Conservation (phyloP, 2,113 vertebrate species). For the Jaculus jaculus region DNA sequence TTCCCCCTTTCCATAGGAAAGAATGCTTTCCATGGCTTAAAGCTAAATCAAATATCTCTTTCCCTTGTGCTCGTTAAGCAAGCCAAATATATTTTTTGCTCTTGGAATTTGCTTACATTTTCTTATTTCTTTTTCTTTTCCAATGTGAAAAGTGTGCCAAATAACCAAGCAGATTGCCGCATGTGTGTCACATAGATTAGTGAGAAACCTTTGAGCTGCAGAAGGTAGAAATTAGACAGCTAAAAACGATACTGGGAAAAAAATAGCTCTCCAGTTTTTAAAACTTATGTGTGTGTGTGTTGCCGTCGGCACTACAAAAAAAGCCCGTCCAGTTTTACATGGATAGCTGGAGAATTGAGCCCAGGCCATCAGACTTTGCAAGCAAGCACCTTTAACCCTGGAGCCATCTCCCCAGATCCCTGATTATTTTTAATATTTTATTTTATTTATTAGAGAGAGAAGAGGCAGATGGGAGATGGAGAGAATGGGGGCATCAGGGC, state of each 20-base stretch:
- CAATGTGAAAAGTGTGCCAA: slow-evolving; percentile 33
- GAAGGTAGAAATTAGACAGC: slow-evolving; percentile 42
- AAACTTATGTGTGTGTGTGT: not conserved
- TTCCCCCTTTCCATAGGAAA: slow-evolving; percentile 59
- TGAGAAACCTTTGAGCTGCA: not conserved
- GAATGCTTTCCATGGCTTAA: slow-evolving; percentile 54
- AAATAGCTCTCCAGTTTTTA: not conserved
- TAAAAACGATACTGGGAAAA: not conserved
- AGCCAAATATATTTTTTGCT: slow-evolving; percentile 26
- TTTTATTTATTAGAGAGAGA: too few species aligned
- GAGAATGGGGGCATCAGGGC: too few species aligned
- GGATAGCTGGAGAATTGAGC: too few species aligned
- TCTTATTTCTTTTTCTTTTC: slow-evolving; percentile 32
- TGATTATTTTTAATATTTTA: not conserved
- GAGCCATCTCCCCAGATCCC: too few species aligned
- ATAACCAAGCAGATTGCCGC: not conserved
- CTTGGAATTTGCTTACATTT: slow-evolving; percentile 58
- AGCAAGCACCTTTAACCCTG: too few species aligned
- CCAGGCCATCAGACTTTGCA: too few species aligned
- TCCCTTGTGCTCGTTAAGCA: slow-evolving; percentile 48
- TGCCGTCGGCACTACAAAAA: too few species aligned
- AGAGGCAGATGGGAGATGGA: too few species aligned
- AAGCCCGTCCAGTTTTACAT: too few species aligned
- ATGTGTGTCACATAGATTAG: not conserved
- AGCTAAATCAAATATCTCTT: slow-evolving; percentile 61